Percentiles rank a stretch among this genome's conserved stretches.
These are phyloP conservation scores for Meleagris gallopavo DNA, from an alignment of 2,113 vertebrate species.

Conservation along the genomic window DNA sequence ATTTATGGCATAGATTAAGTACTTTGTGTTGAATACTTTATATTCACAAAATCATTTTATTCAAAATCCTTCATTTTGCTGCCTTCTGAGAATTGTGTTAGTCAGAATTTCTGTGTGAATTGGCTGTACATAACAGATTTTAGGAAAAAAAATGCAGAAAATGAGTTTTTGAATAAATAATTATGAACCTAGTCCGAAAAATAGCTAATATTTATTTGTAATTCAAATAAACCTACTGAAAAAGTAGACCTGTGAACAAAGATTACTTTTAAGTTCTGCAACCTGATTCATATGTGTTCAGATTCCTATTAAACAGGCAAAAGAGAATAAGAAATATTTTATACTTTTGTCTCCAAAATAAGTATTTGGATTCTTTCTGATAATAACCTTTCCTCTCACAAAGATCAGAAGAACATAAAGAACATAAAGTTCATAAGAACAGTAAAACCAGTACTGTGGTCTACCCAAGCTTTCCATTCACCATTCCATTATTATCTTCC, in stretches of 20 bases:
- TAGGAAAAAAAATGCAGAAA: background rate
- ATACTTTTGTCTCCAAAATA: background rate
- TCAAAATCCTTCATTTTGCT: background rate
- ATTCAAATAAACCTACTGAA: background rate
- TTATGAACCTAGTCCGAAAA: background rate
- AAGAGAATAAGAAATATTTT: background rate
- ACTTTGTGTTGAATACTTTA: background rate
- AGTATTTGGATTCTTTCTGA: background rate
- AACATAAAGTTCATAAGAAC: background rate
- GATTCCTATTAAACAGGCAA: background rate
- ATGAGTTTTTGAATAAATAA: background rate
- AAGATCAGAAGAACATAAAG: background rate
- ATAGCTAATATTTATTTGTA: background rate
- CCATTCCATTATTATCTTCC: background rate
- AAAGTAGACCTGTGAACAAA: background rate
- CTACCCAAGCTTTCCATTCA: background rate
- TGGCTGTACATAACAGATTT: rapidly evolving
- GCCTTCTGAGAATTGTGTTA: background rate
- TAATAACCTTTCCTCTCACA: background rate
- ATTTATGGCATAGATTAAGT: background rate
- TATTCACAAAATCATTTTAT: background rate
- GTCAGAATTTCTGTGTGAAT: background rate
- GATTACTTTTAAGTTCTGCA: background rate
- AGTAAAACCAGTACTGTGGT: background rate
- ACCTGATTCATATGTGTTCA: background rate